A percentile compares a stretch with the other conserved stretches of the same genome.
phyloP scores from a whole-genome alignment of 2,888 invertebrate genomes.

The Rhodophaea formosa region DNA sequence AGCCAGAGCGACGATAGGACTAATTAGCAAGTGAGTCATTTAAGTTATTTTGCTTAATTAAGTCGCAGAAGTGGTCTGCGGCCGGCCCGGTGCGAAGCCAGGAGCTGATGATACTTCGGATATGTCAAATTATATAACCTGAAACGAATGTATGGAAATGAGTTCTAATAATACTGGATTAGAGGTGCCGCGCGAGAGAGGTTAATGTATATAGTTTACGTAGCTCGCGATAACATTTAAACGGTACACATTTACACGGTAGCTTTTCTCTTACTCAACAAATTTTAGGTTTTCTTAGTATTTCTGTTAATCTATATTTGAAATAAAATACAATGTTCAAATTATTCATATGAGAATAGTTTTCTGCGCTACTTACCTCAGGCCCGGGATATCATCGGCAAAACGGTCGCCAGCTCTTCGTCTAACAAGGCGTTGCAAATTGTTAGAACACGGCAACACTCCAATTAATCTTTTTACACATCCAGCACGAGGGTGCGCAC shows the following conservation, averaged over 20 bases:
- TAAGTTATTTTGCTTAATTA: constrained; percentile 81
- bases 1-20: constrained; percentile 71
- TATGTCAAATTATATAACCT: background rate
- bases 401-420: background rate
- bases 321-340: too few species aligned
- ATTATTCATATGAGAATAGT: too few species aligned
- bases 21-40: constrained; percentile 79
- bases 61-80: constrained; percentile 79
- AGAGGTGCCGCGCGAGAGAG: too few species aligned
- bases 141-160: too few species aligned
- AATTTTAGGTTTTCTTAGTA: background rate
- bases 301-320: too few species aligned
- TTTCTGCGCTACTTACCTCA: too few species aligned
- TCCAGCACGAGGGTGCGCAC: constrained; percentile 70
- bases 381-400: constrained; percentile 38
- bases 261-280: background rate
- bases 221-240: too few species aligned
- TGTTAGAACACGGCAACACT: constrained; percentile 77
- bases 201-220: too few species aligned
- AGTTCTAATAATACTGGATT: too few species aligned
- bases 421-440: constrained; percentile 63
- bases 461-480: constrained; percentile 82
- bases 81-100: constrained; percentile 53
- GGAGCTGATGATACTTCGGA: constrained; percentile 1
- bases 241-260: too few species aligned